A percentile compares a stretch with the other conserved stretches of the same genome.
These are phyloP conservation scores for Echinops telfairi DNA, from an alignment of 2,113 vertebrate genomes.

Conservation along the genomic window DNA sequence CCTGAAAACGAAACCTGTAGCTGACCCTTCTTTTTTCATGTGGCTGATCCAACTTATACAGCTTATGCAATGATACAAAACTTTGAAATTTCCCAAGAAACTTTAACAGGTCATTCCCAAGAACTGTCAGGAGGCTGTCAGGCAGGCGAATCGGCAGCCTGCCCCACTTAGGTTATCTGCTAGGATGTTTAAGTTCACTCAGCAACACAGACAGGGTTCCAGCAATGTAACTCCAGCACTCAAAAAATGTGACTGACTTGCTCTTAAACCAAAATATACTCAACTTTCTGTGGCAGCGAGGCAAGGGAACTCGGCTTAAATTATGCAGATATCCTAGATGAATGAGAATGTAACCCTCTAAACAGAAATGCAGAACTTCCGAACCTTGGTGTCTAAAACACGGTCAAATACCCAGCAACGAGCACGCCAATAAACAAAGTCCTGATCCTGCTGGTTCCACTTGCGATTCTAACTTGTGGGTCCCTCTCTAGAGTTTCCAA, in stretches of 20 bases:
- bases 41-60: neutral
- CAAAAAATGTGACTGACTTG: constrained; percentile 55
- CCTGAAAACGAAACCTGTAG: constrained; percentile 25
- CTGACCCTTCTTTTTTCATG: constrained; percentile 16
- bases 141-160: neutral
- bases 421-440: neutral
- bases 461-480: neutral
- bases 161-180: constrained; percentile 53
- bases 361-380: constrained; percentile 15
- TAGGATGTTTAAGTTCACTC: constrained; percentile 50
- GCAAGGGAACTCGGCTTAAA: neutral
- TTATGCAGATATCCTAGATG: neutral
- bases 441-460: neutral
- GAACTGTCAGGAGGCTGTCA: constrained; percentile 39
- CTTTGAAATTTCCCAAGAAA: constrained; percentile 14
- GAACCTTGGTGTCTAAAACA: constrained; percentile 11
- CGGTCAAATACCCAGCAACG: neutral
- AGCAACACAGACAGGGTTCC: constrained; percentile 36
- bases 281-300: constrained; percentile 45
- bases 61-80: constrained; percentile 42
- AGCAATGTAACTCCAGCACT: constrained; percentile 55
- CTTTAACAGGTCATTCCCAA: constrained; percentile 14
- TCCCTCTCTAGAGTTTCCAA: neutral
- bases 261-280: constrained; percentile 43
- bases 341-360: neutral